Base-by-base conservation (phyloP, 2,888 invertebrate genomes). In the Platycnemis pennipes region DNA sequence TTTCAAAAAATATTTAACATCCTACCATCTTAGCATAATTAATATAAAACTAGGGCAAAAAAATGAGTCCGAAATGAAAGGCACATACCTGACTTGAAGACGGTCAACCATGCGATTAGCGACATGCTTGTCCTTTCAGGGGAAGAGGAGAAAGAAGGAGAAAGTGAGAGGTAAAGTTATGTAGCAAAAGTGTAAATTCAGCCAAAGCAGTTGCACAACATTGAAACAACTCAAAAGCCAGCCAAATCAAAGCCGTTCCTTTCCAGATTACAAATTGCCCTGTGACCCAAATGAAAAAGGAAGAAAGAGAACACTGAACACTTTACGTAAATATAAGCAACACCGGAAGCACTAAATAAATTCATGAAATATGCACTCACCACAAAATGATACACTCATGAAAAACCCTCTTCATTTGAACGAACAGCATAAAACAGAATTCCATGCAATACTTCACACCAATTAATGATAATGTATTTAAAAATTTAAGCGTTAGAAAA, bases 151-250 rank as follows among this genome's bases (percentile, higher is more conserved):
- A 94, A 53, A 94, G 77, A 89, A 94, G 86, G 94, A 94, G 91
- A 94, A 91, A 87, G 85, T 86, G 42, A 86, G 63, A 19, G 53
- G 44, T 94, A 94, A 94, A 69, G 49, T 45, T 86, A 94, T 69
- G 53, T 44, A 88, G 88, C 88, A 56, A 88, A 53, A 37, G 94
- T 56, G 53, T 22, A 44, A 69, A 94, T 63, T 56, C 87, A 87
- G 63, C 49, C 49, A 49, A 69, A 94, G 88, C 69, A 88, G 53
- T n/a, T 56, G 88, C 63, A 88, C 63, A 85, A 85, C 94, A 94
- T 87, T 91, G 94, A 95, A 94, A 94, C 94, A 95, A 95, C 94
- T 95, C 95, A 95, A 95, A 95, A 95, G 96, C 96, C 95, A 96
- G 96, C 96, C 96, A 96, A 96, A 94, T 95, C 95, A 44, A 69